Conservation (phyloP, 2,888 invertebrate genomes). For the Diplolepis rosae region DNA sequence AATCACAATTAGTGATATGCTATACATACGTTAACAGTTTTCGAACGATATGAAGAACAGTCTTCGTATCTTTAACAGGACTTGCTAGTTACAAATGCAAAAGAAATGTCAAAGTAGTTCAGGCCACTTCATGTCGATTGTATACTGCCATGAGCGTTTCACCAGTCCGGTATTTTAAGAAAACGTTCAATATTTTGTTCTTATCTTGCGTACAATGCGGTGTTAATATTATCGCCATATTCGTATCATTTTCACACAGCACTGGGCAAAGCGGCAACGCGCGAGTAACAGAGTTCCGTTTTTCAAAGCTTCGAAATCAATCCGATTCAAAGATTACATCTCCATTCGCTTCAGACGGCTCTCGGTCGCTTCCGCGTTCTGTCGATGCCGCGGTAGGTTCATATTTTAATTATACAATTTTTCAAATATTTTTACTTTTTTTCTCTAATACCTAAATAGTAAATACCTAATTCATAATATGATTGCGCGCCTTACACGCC, state of each 20-base stretch:
- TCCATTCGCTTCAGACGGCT: conserved; percentile 10
- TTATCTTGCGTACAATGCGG: conserved; percentile 50
- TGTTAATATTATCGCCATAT: conserved; percentile 52
- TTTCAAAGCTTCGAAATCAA: conserved; percentile 14
- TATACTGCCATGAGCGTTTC: conserved; percentile 49
- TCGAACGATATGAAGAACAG: conserved; percentile 60
- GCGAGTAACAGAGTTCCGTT: conserved; percentile 21
- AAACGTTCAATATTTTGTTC: conserved; percentile 53
- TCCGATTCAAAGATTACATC: conserved; percentile 21
- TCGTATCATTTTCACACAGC: conserved; percentile 49
- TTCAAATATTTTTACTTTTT: conserved; percentile 60
- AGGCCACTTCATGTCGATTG: conserved; percentile 36
- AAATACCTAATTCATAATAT: conserved; percentile 50
- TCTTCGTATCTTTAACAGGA: conserved; percentile 56
- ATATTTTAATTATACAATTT: conserved; percentile 70
- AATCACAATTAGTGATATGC: conserved; percentile 25
- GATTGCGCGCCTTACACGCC: conserved; percentile 44
- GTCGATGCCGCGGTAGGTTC: conserved; percentile 47
- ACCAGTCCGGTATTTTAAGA: conserved; percentile 52
- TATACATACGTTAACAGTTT: conserved; percentile 54
- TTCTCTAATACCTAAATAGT: conserved; percentile 53
- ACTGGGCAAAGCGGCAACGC: conserved; percentile 44
- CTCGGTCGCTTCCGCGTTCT: conserved; percentile 12
- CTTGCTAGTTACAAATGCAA: conserved; percentile 55
- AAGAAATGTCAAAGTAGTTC: conserved; percentile 50